These are phyloP conservation scores for Mimachlamys varia DNA, from an alignment of 2,888 invertebrate genomes.

Conservation along the genomic window DNA sequence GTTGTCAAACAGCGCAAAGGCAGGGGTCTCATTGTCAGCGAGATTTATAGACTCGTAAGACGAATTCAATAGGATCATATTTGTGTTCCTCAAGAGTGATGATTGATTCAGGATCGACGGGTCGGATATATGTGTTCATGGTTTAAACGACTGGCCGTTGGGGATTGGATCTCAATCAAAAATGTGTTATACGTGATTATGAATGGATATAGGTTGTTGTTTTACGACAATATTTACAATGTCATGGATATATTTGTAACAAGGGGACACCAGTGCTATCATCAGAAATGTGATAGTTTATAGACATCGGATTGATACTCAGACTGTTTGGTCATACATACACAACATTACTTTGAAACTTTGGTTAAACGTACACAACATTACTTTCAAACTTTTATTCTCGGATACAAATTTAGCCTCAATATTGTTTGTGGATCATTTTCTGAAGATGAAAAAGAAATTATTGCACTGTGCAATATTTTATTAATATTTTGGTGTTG, in stretches of 20 bases:
- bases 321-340: too few relatives aligned
- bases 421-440: not conserved
- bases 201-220: not conserved
- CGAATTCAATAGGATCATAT: not conserved
- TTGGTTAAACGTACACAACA: too few relatives aligned
- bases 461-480: not conserved
- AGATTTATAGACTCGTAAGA: not conserved
- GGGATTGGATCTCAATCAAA: slow-evolving; percentile 1
- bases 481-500: not conserved
- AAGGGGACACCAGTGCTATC: not conserved
- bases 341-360: too few relatives aligned
- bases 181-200: slow-evolving; percentile 1
- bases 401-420: not conserved
- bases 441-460: not conserved
- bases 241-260: not conserved
- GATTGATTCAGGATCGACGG: not conserved
- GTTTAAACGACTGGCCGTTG: not conserved
- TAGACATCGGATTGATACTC: not conserved
- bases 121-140: not conserved
- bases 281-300: not conserved
- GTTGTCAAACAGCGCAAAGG: not conserved
- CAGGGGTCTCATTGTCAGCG: not conserved
- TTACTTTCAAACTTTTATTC: too few relatives aligned
- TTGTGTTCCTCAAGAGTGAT: not conserved
- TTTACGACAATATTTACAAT: not conserved